phyloP scores from a whole-genome alignment of 2,797 vertebrate species.

The Lithobates pipiens region DNA sequence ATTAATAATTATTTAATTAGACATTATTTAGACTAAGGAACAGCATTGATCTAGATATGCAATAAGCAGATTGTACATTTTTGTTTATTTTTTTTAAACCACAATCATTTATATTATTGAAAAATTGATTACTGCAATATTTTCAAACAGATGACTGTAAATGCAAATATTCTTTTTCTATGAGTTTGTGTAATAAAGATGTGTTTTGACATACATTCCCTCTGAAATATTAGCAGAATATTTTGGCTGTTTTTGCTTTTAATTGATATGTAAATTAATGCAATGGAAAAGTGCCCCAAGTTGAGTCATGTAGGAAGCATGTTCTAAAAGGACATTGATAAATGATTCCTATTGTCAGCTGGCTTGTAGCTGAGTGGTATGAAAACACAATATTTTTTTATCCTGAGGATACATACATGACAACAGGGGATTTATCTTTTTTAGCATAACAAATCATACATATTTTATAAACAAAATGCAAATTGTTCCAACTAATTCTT shows the following conservation, averaged over 20 bases:
- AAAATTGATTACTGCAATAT: too few relatives aligned
- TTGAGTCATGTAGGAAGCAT: slow-evolving; percentile 37
- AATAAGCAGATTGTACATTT: too few relatives aligned
- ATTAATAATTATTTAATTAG: too few relatives aligned
- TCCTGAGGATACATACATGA: background rate
- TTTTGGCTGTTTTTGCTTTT: slow-evolving; percentile 11
- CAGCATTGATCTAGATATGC: too few relatives aligned
- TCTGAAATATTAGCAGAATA: background rate
- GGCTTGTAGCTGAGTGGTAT: background rate
- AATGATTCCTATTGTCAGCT: slow-evolving; percentile 50
- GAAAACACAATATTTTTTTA: too few relatives aligned
- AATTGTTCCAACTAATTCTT: too few relatives aligned
- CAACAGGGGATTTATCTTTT: background rate
- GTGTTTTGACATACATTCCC: background rate
- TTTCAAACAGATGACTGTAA: too few relatives aligned
- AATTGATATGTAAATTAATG: slow-evolving; percentile 48
- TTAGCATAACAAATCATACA: background rate
- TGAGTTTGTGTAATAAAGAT: too few relatives aligned
- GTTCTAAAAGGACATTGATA: slow-evolving; percentile 34
- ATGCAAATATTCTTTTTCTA: too few relatives aligned
- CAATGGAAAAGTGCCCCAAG: slow-evolving; percentile 47
- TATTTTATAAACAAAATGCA: background rate
- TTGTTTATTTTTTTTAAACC: too few relatives aligned
- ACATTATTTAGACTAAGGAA: too few relatives aligned
- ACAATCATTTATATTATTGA: too few relatives aligned